Evolutionary conservation across 2,797 vertebrate species (phyloP), one percentile per base, ranked within the genome.

Genomic region (Enteromius afrohamiltoni): DNA sequence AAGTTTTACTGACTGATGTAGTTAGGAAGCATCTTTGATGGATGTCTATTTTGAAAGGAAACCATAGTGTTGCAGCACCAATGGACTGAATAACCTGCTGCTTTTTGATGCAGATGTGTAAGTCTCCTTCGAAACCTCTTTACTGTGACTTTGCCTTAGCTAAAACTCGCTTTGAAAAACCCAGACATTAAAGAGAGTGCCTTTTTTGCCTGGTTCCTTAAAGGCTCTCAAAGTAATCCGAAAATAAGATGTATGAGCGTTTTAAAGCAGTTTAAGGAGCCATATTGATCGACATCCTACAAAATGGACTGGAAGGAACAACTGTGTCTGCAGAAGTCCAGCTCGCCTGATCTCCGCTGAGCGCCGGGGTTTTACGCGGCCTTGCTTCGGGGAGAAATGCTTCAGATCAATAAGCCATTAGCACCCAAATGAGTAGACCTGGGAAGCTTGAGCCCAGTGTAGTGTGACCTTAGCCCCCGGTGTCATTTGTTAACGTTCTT

Each of bases 351-450:
- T 85, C 45, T 76, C 71, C 26, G 14, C 1, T 62, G 77, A 86
- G 86, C 84, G 67, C 74, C 74, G 31, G 53, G 64, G 53, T 84
- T 77, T 77, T 81, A 64, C 9, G 3, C 10, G 10, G 58, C 47
- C 86, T 75, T 42, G 13, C 58, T 86, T 83, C 49, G 40, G 55
- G 40, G 77, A 79, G 60, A 88, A 88, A 81, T 83, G 73, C 87
- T 85, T 65, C 65, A 67, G 90, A 94, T 95, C 94, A 90, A 95
- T 94, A 95, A 94, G 85, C 92, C 85, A 93, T 95, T 94, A 95
- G 91, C 90, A 92, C 91, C 89, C 92, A 91, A 91, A 92, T 91
- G 85, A 91, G 87, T 83, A 85, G 65, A 85, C 40, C 53, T 62
- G 53, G 67, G 81, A 74, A 78, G 42, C 75, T 62, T 10, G 42